Evolutionary conservation across 2,113 vertebrate species (phyloP).

Genomic region (Oriolus oriolus): DNA sequence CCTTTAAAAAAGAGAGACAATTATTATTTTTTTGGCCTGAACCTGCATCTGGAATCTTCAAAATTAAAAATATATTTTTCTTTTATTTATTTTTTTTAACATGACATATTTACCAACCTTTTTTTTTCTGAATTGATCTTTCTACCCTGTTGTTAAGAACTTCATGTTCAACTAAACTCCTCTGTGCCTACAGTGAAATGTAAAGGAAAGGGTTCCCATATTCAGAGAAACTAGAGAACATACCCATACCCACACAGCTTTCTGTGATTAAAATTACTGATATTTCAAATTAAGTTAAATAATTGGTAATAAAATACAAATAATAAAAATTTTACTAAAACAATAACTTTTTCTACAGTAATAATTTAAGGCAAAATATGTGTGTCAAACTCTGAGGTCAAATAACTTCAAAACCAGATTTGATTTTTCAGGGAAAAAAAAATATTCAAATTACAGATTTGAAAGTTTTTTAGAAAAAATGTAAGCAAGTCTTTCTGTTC

Average conservation of each 20-base stretch:
- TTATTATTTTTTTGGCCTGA: not conserved
- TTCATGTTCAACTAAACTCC: not conserved
- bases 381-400: not conserved
- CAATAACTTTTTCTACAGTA: not conserved
- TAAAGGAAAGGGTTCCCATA: not conserved
- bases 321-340: not conserved
- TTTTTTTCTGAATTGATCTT: not conserved
- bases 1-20: not conserved
- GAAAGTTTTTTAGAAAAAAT: not conserved
- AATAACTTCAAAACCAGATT: not conserved
- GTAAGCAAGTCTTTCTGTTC: not conserved
- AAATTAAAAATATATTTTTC: not conserved
- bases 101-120: not conserved
- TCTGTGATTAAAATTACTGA: not conserved
- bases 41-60: not conserved
- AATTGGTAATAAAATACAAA: not conserved
- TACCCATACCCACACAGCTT: not conserved
- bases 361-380: not conserved
- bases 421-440: not conserved
- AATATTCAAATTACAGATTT: not conserved
- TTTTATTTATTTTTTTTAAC: not conserved
- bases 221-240: not conserved
- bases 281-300: not conserved
- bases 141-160: not conserved
- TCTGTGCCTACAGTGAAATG: not conserved